A percentile compares a stretch with the other conserved stretches of the same genome.
Conservation (phyloP, 2,888 invertebrate species). For the Anthophora plumipes region DNA sequence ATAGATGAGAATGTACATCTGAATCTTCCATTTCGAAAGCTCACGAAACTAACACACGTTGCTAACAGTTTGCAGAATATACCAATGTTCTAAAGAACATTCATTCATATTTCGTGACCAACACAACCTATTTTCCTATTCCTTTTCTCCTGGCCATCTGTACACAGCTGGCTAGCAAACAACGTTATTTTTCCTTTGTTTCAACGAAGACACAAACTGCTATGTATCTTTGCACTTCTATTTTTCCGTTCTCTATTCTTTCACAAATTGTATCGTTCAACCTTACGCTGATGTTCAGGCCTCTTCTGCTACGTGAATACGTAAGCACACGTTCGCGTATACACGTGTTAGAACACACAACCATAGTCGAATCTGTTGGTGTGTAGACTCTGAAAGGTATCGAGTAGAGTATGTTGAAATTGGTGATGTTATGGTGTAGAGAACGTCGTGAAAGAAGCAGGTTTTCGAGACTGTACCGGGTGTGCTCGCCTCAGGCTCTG, state of each 20-base stretch:
- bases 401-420: conserved; percentile 55
- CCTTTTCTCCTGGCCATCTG: conserved; percentile 23
- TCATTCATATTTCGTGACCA: conserved; percentile 69
- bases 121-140: conserved; percentile 60
- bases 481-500: conserved; percentile 56
- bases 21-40: too few relatives aligned
- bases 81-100: conserved; percentile 27
- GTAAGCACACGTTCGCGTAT: conserved; percentile 5
- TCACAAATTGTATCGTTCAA: conserved; percentile 19
- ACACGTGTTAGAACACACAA: conserved; percentile 42
- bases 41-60: too few relatives aligned
- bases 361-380: conserved; percentile 58
- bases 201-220: too few relatives aligned
- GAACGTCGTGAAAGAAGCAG: conserved; percentile 50
- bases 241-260: background rate
- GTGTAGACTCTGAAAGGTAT: conserved; percentile 42
- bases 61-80: conserved; percentile 17
- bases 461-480: conserved; percentile 62
- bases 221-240: background rate
- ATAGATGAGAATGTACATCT: too few relatives aligned
- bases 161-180: conserved; percentile 19
- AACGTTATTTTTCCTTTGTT: conserved; percentile 25
- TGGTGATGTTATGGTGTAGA: conserved; percentile 34
- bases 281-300: conserved; percentile 4
- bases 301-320: conserved; percentile 17